Base-by-base conservation (phyloP, 2,888 invertebrate genomes). In the Eudemis profundana region DNA sequence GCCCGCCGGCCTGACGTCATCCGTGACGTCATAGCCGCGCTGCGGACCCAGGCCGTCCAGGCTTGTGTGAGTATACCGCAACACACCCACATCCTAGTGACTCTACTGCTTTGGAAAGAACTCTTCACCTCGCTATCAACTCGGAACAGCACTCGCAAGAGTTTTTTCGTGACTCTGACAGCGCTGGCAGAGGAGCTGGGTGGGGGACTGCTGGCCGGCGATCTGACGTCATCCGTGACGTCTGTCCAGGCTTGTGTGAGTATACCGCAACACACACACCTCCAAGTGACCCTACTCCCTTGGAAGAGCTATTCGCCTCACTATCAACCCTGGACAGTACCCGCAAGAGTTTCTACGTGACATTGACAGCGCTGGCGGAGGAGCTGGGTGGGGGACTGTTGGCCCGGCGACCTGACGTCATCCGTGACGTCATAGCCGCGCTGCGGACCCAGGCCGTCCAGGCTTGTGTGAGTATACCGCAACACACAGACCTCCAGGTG, bases 221-320 rank as follows among this genome's bases (percentile, higher is more conserved):
- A 36, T 77, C 80, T 0, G 63, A 61, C 29, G 72, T 79, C 14
- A 70, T 81, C 7, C 8, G 56, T 2, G 73, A 77, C 40, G 70
- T 78, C 81, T 0, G 73, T 86, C n/a, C 84, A 85, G 61, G 84
- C 86, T 8, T 78, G 82, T 36, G 87, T 87, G 51, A 79, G 84
- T 82, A 36, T 14, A 14, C 14, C 27, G 3, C 7, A 27, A 5
- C 7, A 27, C 27, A 5, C 4, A 5, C 27, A 4, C 4, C 4
- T 1, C 27, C 27, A 88, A 88, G 85, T 0, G 75, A 84, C 51
- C 61, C 68, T 0, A 49, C 67, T 4, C 79, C 81, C 0, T 66
- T 87, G 1, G 53, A 68, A 63, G 79, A 76, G 14, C 77, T 92
- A 15, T 74, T 91, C 12, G 66, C 78, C 0, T 85, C 87, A 0